These are phyloP conservation scores for Acronicta alni DNA, from an alignment of 2,888 invertebrate genomes.

Conservation along the genomic window DNA sequence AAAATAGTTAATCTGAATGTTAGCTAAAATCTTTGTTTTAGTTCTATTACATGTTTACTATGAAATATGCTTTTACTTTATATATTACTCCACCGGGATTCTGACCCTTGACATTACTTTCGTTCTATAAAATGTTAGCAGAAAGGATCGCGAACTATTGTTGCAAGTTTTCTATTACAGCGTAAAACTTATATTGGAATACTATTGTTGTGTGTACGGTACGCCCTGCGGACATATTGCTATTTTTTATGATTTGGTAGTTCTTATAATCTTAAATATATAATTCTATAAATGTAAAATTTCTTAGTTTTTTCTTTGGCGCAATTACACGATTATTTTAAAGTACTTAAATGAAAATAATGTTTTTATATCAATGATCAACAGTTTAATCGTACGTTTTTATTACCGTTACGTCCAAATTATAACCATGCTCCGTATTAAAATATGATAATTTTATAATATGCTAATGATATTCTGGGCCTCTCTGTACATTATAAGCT, in stretches of 20 bases:
- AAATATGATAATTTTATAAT: constrained; percentile 43
- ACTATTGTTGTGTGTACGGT: constrained; percentile 39
- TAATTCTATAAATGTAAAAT: constrained; percentile 22
- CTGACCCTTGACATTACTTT: constrained; percentile 14
- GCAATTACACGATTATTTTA: too few species aligned
- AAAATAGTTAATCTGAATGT: background rate
- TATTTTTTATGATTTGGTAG: constrained; percentile 17
- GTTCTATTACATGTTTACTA: background rate
- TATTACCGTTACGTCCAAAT: background rate
- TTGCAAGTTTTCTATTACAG: constrained; percentile 33
- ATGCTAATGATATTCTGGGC: constrained; percentile 11
- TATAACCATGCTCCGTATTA: constrained; percentile 15
- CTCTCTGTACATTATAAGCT: constrained; percentile 22
- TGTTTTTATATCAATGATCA: too few species aligned
- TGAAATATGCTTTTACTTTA: background rate
- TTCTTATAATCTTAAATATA: constrained; percentile 23
- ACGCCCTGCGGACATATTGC: constrained; percentile 36
- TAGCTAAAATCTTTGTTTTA: background rate
- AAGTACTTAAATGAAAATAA: too few species aligned
- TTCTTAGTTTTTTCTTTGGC: background rate
- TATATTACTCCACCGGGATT: constrained; percentile 11
- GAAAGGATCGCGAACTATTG: constrained; percentile 29
- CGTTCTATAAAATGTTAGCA: constrained; percentile 21
- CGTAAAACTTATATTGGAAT: constrained; percentile 50
- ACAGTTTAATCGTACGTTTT: too few species aligned